These are phyloP conservation scores for Lanius ludovicianus DNA, from an alignment of 2,113 vertebrate genomes.

Conservation along the genomic window DNA sequence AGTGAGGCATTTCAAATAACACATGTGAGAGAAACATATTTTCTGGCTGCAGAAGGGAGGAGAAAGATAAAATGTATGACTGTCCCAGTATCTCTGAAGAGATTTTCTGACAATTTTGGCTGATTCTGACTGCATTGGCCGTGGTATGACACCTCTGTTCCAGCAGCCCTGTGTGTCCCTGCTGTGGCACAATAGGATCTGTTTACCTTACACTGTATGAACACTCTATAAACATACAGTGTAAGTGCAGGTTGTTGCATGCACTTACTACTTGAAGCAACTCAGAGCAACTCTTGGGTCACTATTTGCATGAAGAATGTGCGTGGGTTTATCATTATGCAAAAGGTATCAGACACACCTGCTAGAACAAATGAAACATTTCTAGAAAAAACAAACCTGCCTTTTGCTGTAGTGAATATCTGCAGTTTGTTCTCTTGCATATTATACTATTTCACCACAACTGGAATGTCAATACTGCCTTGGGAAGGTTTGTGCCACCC, in stretches of 20 bases:
- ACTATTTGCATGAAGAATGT: slow-evolving; percentile 68
- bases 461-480: background rate
- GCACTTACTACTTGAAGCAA: slow-evolving; percentile 32
- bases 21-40: background rate
- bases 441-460: background rate
- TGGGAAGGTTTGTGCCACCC: background rate
- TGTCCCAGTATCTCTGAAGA: background rate
- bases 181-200: background rate
- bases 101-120: background rate
- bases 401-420: background rate
- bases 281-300: slow-evolving; percentile 44
- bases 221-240: background rate
- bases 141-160: background rate
- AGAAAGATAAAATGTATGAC: background rate
- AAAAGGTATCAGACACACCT: slow-evolving; percentile 62
- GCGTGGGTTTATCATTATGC: slow-evolving; percentile 68
- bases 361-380: slow-evolving; percentile 52
- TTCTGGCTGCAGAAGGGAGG: background rate
- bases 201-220: background rate
- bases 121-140: background rate
- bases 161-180: background rate
- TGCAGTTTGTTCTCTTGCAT: background rate
- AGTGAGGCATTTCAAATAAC: background rate
- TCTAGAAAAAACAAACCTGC: slow-evolving; percentile 49
- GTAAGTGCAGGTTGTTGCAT: slow-evolving; percentile 48